Evolutionary conservation across 2,888 invertebrate species (phyloP).

Genomic region (Parnassius mnemosyne): DNA sequence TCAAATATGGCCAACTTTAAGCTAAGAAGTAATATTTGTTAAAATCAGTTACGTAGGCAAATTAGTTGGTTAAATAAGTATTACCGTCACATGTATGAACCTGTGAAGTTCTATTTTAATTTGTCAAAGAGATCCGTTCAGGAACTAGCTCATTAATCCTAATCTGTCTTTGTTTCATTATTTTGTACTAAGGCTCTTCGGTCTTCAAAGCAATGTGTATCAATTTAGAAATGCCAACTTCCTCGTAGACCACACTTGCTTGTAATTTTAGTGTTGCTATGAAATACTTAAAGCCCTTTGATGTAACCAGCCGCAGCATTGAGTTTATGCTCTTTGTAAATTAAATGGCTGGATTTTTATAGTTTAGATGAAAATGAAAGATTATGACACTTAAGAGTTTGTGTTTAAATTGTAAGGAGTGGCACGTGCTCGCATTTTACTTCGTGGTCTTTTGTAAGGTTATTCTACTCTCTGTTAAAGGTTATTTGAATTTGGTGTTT

Average conservation of each 20-base stretch:
- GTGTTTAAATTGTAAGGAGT: constrained; percentile 41
- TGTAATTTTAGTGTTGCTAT: constrained; percentile 50
- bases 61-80: background rate
- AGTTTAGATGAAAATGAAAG: constrained; percentile 50
- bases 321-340: constrained; percentile 47
- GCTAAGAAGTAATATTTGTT: background rate
- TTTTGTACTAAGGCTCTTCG: constrained; percentile 8
- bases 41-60: background rate
- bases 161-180: constrained; percentile 22
- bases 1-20: too few species aligned
- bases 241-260: constrained; percentile 29
- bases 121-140: constrained; percentile 2
- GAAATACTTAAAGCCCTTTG: constrained; percentile 49
- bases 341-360: constrained; percentile 54
- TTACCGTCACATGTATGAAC: background rate
- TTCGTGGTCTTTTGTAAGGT: constrained; percentile 22
- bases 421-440: constrained; percentile 42
- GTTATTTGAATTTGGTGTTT: background rate
- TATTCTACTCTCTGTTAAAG: constrained; percentile 2
- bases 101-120: constrained; percentile 16
- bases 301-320: constrained; percentile 45
- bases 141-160: constrained; percentile 24
- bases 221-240: constrained; percentile 32
- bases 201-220: constrained; percentile 30
- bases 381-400: constrained; percentile 40